Evolutionary conservation across 2,113 vertebrate species (phyloP).

Genomic region (Hylia prasina): DNA sequence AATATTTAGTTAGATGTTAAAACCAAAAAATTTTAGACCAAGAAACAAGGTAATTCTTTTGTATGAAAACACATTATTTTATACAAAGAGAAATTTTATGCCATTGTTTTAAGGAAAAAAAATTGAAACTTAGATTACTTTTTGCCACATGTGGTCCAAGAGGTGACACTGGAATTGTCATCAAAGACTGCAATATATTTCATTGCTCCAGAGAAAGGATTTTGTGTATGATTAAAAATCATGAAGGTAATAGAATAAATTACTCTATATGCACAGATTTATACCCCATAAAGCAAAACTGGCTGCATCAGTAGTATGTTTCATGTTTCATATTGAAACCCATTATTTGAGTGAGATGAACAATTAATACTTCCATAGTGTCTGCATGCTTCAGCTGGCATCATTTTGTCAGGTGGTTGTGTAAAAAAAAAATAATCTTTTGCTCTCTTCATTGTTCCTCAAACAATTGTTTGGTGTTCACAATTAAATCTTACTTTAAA

Average conservation of each 20-base stretch:
- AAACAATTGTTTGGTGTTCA: not conserved
- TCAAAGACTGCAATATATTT: not conserved
- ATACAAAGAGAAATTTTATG: not conserved
- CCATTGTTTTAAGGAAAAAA: not conserved
- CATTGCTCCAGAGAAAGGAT: not conserved
- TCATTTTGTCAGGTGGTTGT: not conserved
- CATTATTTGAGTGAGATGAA: not conserved
- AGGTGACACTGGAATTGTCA: not conserved
- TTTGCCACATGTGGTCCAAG: not conserved
- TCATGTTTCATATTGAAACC: not conserved
- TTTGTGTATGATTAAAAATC: not conserved
- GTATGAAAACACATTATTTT: not conserved
- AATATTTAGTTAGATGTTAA: not conserved
- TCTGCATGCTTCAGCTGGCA: not conserved
- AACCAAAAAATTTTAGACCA: slow-evolving; percentile 18
- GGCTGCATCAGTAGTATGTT: not conserved
- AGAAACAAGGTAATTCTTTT: not conserved
- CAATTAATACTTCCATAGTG: not conserved
- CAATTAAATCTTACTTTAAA: not conserved
- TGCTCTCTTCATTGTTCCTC: not conserved
- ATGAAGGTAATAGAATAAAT: not conserved
- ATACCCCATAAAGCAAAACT: not conserved
- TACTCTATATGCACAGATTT: not conserved
- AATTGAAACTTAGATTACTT: not conserved
- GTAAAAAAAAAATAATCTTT: not conserved